Conservation (phyloP, 2,888 invertebrate genomes). For the Oxyteleia sp. region DNA sequence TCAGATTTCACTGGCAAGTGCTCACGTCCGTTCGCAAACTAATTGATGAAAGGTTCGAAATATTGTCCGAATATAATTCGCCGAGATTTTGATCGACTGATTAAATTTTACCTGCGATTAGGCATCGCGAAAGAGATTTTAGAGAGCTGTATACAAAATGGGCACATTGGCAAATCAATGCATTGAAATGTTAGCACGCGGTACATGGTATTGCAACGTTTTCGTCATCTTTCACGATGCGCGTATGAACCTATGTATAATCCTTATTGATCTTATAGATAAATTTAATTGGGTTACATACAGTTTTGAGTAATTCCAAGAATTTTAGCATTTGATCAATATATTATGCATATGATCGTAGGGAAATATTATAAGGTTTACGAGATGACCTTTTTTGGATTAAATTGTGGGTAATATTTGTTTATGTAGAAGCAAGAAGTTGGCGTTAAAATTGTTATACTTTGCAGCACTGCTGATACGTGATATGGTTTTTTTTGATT, state of each 20-base stretch:
- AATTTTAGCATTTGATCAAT: not conserved
- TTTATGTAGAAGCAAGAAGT: too few species aligned
- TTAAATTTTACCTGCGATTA: conserved; percentile 11
- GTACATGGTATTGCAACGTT: not conserved
- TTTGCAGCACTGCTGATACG: too few species aligned
- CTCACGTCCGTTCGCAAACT: not conserved
- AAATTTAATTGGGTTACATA: conserved; percentile 1
- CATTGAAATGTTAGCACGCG: not conserved
- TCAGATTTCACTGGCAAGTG: not conserved
- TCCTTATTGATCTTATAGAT: not conserved
- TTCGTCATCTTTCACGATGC: not conserved
- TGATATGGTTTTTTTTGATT: too few species aligned
- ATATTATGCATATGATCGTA: not conserved
- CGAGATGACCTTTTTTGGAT: too few species aligned
- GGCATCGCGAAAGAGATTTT: conserved; percentile 7
- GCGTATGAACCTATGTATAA: not conserved
- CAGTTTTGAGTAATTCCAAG: conserved; percentile 1
- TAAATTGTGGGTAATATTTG: too few species aligned
- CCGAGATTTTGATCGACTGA: too few species aligned
- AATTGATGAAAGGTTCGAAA: too few species aligned
- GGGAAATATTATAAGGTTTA: too few species aligned
- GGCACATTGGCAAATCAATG: not conserved
- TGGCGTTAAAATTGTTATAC: too few species aligned
- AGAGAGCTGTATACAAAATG: conserved; percentile 15
- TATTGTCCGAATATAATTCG: too few species aligned